Base-by-base conservation (phyloP, 2,797 vertebrate genomes). In the Zalophus californianus region DNA sequence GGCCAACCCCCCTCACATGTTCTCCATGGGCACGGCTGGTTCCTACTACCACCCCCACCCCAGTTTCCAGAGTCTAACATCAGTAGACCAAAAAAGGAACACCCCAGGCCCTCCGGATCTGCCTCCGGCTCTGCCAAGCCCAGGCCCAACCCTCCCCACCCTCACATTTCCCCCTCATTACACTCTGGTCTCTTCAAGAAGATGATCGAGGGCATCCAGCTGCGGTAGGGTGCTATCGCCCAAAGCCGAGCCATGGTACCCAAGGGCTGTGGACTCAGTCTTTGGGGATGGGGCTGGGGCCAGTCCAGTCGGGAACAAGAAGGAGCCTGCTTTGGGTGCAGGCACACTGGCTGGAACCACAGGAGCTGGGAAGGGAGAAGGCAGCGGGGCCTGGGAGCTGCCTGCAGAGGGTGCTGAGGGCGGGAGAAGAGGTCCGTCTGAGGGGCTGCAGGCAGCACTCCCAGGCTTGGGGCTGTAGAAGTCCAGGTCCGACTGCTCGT, bases 141-240 rank as follows among this genome's bases (percentile, higher is more conserved):
- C 66, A 75, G n/a, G 29, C 23, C 78, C 56, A 56, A 38, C 82
- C 73, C 58, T 62, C 52, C 32, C 50, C 75, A 14, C 2, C 70
- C 8, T 80, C 60, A 32, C n/a, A 16, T 12, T n/a, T 52, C 93
- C 91, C 60, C 80, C 38, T 96, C 87, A 96, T 97, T 98, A 99
- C 99, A 98, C 99, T 98, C 99, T 99, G 94, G 98, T 98, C 95
- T 99, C 99, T 83, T 99, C 99, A 52, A 99, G 98, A 86, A 99
- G 98, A 75, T 99, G 98, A 96, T 99, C 99, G 70, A 99, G 86
- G 88, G 99, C 96, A 89, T 99, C 98, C 35, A 99, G 98, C 94
- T 99, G 99, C 93, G 99, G 98, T 15, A 98, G 93, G 73, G 97
- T 95, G 92, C 96, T 98, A 94, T 90, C 98, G 8, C 98, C 98